Base-by-base conservation (phyloP, 2,797 vertebrate species). In the Phataginus tricuspis region DNA sequence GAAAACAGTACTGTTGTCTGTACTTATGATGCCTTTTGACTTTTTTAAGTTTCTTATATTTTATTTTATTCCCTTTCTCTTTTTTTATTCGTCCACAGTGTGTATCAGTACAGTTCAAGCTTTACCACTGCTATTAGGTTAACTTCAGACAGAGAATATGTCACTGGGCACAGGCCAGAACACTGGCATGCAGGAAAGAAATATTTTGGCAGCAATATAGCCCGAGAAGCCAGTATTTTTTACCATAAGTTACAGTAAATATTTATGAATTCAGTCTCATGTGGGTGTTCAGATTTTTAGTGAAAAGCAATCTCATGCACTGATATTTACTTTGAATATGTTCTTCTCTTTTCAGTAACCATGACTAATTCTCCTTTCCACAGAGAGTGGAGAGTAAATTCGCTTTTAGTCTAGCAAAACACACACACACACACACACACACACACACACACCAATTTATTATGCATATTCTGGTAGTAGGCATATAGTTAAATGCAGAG, bases 341-440 rank as follows among this genome's bases (percentile, higher is more conserved):
- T 87, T 96, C 90, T 90, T 29, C 63, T 63, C 91, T 96, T 95
- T 95, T 97, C 82, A 90, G 85, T 92, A 96, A 93, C 91, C 95
- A 71, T 97, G 74, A 95, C 90, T 96, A 96, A 96, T 96, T 96
- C 69, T 90, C 55, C 51, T 78, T 96, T 93, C 95, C 57, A 96
- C 72, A 94, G 68, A 42, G 34, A 71, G 53, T 29, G 63, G 59
- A 74, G 34, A 92, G 19, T 57, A 95, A 94, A 57, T 93, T 93
- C 82, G 85, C 63, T 85, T 49, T 94, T 29, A 21, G 31, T 77
- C 34, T 61, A 77, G 39, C 53, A 86, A 61, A 25, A 74, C 66
- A 27, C 90, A 53, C 18, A 83, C 61, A 63, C 21, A 27, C 55
- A 29, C 57, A 39, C 37, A 39, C 34, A 61, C 31, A 25, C 29